Conservation (phyloP, 1,140 invertebrate species). For the Euura saliciscinereae region DNA sequence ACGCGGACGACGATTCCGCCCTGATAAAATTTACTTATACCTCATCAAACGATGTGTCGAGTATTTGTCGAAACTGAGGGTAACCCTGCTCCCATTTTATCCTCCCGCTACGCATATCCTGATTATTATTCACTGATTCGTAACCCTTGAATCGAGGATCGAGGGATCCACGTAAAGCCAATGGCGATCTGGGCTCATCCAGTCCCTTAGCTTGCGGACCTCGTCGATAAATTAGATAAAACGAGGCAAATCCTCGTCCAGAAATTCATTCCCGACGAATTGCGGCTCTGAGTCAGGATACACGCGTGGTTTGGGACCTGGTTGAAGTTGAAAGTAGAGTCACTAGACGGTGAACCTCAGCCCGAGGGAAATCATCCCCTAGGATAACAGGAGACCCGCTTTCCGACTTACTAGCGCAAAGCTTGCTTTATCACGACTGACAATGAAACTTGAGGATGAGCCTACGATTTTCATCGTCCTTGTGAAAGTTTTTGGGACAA, state of each 20-base stretch:
- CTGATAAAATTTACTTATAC: background rate
- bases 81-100: no score
- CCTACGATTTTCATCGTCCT: no score
- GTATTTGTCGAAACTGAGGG: no score
- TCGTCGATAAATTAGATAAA: conserved; percentile 8
- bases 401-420: no score
- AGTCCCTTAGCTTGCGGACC: background rate
- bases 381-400: conserved; percentile 14
- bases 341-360: background rate
- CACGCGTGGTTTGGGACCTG: background rate
- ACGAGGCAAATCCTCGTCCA: conserved; percentile 7
- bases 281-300: no score
- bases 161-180: no score
- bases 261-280: background rate
- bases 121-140: no score
- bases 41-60: no score
- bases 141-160: no score
- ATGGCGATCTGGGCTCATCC: background rate
- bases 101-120: no score
- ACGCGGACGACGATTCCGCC: conserved; percentile 3
- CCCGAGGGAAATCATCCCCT: conserved; percentile 21
- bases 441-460: no score
- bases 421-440: background rate
- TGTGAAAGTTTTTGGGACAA: no score
- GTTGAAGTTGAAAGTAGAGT: background rate